Conservation (phyloP, 2,797 vertebrate species). For the Sebastes jordani region DNA sequence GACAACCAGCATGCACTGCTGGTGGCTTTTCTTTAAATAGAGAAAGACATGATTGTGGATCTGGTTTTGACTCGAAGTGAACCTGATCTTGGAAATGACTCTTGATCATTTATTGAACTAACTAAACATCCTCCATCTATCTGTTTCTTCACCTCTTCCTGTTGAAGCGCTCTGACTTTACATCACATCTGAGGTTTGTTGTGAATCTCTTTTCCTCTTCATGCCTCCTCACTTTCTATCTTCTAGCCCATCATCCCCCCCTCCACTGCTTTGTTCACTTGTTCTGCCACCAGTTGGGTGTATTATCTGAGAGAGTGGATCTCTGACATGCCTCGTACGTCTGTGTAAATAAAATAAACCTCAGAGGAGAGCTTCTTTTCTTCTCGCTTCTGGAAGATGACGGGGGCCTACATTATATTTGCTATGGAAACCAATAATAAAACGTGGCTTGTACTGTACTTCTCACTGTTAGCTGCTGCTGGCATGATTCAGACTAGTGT, state of each 20-base stretch:
- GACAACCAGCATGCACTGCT: too few relatives aligned
- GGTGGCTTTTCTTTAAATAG: background rate
- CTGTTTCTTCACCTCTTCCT: background rate
- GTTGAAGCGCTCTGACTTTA: background rate
- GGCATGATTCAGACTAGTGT: background rate
- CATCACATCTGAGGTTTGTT: background rate
- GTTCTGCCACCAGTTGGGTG: background rate
- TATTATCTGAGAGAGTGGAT: slow-evolving; percentile 45
- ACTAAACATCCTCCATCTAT: background rate
- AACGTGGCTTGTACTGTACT: background rate
- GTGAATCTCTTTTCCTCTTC: background rate
- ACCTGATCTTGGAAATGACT: background rate
- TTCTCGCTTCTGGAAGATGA: slow-evolving; percentile 17
- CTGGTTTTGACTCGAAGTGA: background rate
- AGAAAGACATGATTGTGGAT: background rate
- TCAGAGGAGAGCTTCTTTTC: slow-evolving; percentile 6
- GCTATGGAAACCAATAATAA: slow-evolving; percentile 10
- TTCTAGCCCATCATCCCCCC: background rate
- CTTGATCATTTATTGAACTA: background rate
- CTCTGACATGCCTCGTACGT: slow-evolving; percentile 38
- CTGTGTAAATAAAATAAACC: slow-evolving; percentile 39
- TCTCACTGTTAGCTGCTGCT: background rate
- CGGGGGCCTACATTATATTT: background rate
- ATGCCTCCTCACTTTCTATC: background rate
- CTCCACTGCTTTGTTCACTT: background rate